phyloP scores from a whole-genome alignment of 1,140 invertebrate genomes.

The Pseudomyrmex dendroicus region DNA sequence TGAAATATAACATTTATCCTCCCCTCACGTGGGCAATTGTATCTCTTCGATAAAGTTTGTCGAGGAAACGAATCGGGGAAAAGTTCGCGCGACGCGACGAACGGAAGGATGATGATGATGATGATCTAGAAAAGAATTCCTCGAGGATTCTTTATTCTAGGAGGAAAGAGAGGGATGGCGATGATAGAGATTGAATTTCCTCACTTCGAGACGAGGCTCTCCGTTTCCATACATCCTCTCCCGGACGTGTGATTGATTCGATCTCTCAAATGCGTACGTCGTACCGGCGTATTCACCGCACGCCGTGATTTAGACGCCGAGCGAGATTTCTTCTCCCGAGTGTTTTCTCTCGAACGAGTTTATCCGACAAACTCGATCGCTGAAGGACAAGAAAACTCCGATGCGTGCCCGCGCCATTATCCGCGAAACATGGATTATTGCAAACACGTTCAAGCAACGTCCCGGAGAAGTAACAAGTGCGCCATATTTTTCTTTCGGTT shows the following conservation, averaged over 20 bases:
- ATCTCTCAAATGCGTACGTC: slow-evolving; percentile 5
- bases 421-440: slow-evolving; percentile 31
- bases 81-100: background rate
- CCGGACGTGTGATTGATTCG: background rate
- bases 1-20: slow-evolving; percentile 17
- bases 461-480: slow-evolving; percentile 17
- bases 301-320: slow-evolving; percentile 21
- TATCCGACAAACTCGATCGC: slow-evolving; percentile 42
- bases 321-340: slow-evolving; percentile 37
- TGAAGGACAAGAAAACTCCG: slow-evolving; percentile 14
- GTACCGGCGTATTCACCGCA: background rate
- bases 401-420: slow-evolving; percentile 27
- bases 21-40: background rate
- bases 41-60: background rate
- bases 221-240: background rate
- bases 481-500: background rate
- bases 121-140: slow-evolving; percentile 24
- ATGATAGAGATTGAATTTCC: slow-evolving; percentile 51
- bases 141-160: slow-evolving; percentile 17
- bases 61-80: background rate
- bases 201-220: slow-evolving; percentile 14
- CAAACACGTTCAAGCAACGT: slow-evolving; percentile 20
- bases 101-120: slow-evolving; percentile 3
- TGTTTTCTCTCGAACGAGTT: slow-evolving; percentile 25
- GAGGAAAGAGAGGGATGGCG: too few species aligned